Evolutionary conservation across 1,140 invertebrate genomes (phyloP), one percentile per base, ranked within the genome.

Genomic region (Drosophila obscura): DNA sequence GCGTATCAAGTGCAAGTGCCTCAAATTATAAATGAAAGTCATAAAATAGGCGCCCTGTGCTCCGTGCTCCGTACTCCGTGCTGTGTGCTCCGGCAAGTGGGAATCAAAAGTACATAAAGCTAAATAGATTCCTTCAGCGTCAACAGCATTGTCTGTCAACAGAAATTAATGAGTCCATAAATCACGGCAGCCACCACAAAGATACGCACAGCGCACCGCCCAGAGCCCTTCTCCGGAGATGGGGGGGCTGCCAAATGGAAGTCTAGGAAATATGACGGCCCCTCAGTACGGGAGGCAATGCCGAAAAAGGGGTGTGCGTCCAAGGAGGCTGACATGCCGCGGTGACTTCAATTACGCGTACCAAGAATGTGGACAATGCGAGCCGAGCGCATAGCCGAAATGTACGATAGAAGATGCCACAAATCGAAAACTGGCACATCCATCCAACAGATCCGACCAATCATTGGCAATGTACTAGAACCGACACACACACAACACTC

Each of bases 121-220:
- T 77, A 87, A 90, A 90, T 90, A 90, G 87, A 88, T 87, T 76
- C 81, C 72, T 88, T 75, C 66, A 75, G 82, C 90, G 90, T 79
- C 82, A 91, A 91, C 90, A 91, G 82, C 85, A 88, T 90, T 87
- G 90, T 91, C 90, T 91, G 90, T 91, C 90, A 91, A 91, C 90
- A 90, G 82, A 91, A 91, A 91, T 91, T 91, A 91, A 91, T 91
- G 90, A 82, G 85, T 88, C 66, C 90, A 91, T 91, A 91, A 91
- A 91, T 91, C 90, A 91, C 73, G 64, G 51, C 73, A 84, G 76
- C 59, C 75, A 72, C 59, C 72, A 57, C 77, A 64, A 72, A 62
- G 67, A 67, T 67, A 63, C 11, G 35, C 35, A 59, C 59, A 28
- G 49, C 75, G 60, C 52, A 57, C 62, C 16, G 43, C 46, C 59